A percentile compares a stretch with the other conserved stretches of the same genome.
Conservation (phyloP, 2,888 invertebrate genomes). For the Drosophila austrosaltans region DNA sequence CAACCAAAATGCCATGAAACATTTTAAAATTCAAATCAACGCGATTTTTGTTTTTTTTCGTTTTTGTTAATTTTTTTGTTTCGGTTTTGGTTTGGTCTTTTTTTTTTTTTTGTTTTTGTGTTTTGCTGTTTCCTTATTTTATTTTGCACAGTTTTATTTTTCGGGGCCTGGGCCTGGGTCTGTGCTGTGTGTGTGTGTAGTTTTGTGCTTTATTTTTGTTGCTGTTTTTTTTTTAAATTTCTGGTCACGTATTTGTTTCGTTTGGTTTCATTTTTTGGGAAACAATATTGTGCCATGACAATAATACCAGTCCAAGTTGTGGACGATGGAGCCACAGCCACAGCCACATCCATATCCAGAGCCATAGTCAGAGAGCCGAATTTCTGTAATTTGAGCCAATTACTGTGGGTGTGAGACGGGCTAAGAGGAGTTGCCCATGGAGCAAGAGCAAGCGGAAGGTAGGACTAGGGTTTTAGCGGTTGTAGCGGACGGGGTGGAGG, state of each 20-base stretch:
- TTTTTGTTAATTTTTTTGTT: slow-evolving; percentile 61
- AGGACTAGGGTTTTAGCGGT: slow-evolving; percentile 2
- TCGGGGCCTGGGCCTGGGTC: slow-evolving; percentile 7
- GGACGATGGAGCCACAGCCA: slow-evolving; percentile 37
- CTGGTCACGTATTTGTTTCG: slow-evolving; percentile 78
- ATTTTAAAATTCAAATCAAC: slow-evolving; percentile 79
- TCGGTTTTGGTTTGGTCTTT: slow-evolving; percentile 32
- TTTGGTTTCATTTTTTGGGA: slow-evolving; percentile 74
- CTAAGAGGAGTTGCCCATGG: neutral
- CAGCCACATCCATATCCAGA: slow-evolving; percentile 8
- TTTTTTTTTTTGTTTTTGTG: slow-evolving; percentile 13
- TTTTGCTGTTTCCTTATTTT: slow-evolving; percentile 74
- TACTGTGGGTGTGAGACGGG: slow-evolving; percentile 43
- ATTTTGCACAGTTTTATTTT: slow-evolving; percentile 63
- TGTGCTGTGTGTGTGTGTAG: slow-evolving; percentile 36
- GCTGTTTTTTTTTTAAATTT: slow-evolving; percentile 61
- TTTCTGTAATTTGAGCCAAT: slow-evolving; percentile 75
- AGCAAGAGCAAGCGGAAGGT: slow-evolving; percentile 9
- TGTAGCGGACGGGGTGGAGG: slow-evolving; percentile 27
- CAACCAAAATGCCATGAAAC: slow-evolving; percentile 72
- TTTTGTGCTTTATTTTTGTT: slow-evolving; percentile 44
- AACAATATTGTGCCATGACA: slow-evolving; percentile 78
- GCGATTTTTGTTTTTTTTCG: slow-evolving; percentile 64
- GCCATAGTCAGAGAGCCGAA: slow-evolving; percentile 45
- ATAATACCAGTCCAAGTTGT: slow-evolving; percentile 61